Evolutionary conservation across 2,888 invertebrate species (phyloP).

Genomic region (Cremastobaeus sp.): DNA sequence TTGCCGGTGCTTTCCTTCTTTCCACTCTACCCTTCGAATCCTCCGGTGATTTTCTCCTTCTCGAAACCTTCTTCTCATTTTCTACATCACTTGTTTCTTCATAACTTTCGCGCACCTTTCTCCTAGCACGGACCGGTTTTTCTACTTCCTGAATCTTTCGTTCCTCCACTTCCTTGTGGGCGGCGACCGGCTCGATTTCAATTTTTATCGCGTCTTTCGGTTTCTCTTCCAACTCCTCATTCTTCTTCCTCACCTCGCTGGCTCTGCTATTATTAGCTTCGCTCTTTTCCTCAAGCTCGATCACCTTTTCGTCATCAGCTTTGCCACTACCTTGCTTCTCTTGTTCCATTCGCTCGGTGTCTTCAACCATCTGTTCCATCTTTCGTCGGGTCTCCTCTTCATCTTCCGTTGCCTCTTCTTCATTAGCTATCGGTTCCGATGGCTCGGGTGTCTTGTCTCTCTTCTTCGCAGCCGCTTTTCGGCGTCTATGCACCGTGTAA

Average conservation of each 20-base stretch:
- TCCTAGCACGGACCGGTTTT: conserved; percentile 55
- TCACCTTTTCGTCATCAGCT: conserved; percentile 3
- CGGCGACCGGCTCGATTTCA: neutral
- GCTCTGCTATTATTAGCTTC: conserved; percentile 47
- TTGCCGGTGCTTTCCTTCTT: conserved; percentile 26
- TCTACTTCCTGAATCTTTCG: conserved; percentile 11
- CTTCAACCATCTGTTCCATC: conserved; percentile 74
- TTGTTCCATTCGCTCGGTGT: conserved; percentile 68
- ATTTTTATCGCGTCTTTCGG: conserved; percentile 1
- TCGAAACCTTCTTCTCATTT: conserved; percentile 30
- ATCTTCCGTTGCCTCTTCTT: conserved; percentile 65
- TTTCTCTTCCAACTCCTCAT: conserved; percentile 24
- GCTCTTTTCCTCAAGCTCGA: conserved; percentile 15
- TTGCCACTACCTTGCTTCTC: conserved; percentile 16
- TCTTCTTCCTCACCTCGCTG: conserved; percentile 46
- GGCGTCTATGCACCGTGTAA: conserved; percentile 75
- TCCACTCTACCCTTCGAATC: conserved; percentile 13
- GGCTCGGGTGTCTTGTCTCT: conserved; percentile 75
- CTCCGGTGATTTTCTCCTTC: conserved; percentile 66
- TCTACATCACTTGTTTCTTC: conserved; percentile 71
- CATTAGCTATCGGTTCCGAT: conserved; percentile 10
- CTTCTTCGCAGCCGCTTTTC: conserved; percentile 71
- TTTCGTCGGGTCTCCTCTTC: conserved; percentile 69
- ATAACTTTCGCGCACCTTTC: conserved; percentile 63
- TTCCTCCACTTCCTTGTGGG: conserved; percentile 24